Conservation (phyloP, 2,797 vertebrate species). For the Poeciliopsis infans region DNA sequence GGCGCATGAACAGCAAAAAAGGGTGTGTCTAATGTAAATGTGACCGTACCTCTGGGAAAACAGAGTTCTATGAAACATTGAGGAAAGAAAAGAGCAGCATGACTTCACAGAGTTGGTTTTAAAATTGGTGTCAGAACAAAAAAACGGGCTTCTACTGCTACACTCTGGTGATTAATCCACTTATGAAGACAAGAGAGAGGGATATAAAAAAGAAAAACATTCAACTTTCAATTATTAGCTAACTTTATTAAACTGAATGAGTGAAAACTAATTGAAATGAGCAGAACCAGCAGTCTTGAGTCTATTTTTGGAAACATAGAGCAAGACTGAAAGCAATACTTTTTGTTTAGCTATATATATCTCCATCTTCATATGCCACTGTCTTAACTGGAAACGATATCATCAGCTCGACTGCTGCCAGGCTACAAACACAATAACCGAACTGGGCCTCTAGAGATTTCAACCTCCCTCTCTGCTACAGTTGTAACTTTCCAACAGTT, state of each 20-base stretch:
- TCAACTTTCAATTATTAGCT: conserved; percentile 7
- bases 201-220: neutral
- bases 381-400: neutral
- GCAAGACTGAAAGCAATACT: neutral
- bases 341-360: neutral
- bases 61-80: neutral
- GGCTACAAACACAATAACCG: neutral
- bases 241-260: conserved; percentile 8
- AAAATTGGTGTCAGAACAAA: conserved; percentile 24
- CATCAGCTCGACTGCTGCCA: conserved; percentile 3
- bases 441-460: neutral
- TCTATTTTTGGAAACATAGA: neutral
- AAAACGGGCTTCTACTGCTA: conserved; percentile 1
- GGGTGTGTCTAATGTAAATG: conserved; percentile 24
- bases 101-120: conserved; percentile 2
- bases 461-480: neutral
- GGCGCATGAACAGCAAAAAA: neutral
- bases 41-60: conserved; percentile 18
- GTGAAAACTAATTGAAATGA: neutral
- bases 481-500: neutral
- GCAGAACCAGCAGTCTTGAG: neutral
- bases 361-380: neutral
- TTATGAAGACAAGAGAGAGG: neutral
- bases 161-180: conserved; percentile 12
- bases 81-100: neutral